Evolutionary conservation across 2,113 vertebrate species (phyloP).

Genomic region (Spea bombifrons): DNA sequence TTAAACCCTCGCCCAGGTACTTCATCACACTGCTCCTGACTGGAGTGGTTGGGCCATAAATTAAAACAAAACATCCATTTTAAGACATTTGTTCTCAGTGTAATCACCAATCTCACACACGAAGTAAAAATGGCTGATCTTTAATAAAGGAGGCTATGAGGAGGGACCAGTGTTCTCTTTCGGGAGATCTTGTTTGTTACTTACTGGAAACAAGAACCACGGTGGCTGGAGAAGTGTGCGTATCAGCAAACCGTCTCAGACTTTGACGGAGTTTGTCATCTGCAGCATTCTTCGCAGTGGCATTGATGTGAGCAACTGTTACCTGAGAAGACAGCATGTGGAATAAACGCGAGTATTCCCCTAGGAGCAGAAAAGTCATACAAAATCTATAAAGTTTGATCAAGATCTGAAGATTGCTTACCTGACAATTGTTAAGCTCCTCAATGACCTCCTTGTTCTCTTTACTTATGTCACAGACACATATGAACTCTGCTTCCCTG

Average conservation of each 20-base stretch:
- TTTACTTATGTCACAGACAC: slow-evolving; percentile 97
- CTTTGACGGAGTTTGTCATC: slow-evolving; percentile 97
- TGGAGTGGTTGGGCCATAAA: no score
- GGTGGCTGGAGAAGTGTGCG: slow-evolving; percentile 90
- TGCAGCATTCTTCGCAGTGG: slow-evolving; percentile 97
- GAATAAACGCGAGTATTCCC: neutral
- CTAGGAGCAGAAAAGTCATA: no score
- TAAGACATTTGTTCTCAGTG: no score
- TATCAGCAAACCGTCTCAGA: slow-evolving; percentile 91
- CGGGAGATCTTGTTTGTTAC: slow-evolving; percentile 47
- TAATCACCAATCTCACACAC: no score
- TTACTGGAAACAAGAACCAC: slow-evolving; percentile 94
- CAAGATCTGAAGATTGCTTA: slow-evolving; percentile 53
- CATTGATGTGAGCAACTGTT: slow-evolving; percentile 96
- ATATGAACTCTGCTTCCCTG: slow-evolving; percentile 97
- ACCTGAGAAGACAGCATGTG: slow-evolving; percentile 69
- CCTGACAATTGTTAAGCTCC: slow-evolving; percentile 98
- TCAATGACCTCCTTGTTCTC: slow-evolving; percentile 97
- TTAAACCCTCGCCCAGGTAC: no score
- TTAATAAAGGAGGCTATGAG: no score
- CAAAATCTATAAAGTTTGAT: no score
- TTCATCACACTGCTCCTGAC: no score
- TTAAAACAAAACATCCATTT: no score
- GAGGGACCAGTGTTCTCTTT: no score
- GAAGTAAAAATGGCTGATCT: no score